These are phyloP conservation scores for Aplidium turbinatum DNA, from an alignment of 23 tunicate genomes.

Conservation along the genomic window DNA sequence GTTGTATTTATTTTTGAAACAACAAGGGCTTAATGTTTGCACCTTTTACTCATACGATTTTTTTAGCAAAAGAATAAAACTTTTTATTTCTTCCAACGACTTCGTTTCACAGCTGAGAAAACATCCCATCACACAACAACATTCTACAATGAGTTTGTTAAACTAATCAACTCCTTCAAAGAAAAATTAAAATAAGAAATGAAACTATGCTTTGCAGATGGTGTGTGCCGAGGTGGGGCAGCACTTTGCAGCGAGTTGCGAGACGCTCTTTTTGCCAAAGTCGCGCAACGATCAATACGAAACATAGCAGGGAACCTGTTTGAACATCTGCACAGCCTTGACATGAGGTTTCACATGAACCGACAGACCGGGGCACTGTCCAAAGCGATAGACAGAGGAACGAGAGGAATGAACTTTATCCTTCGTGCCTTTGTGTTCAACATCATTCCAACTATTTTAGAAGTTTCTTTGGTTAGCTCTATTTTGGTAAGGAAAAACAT, in stretches of 20 bases:
- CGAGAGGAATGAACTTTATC: slow-evolving; percentile 82
- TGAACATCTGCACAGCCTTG: slow-evolving; percentile 78
- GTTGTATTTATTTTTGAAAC: no score
- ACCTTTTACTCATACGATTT: no score
- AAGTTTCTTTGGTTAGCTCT: slow-evolving; percentile 79
- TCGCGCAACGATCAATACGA: slow-evolving; percentile 85
- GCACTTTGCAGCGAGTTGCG: slow-evolving; percentile 71
- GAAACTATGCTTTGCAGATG: slow-evolving; percentile 47
- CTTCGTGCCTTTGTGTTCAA: slow-evolving; percentile 89
- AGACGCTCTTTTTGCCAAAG: slow-evolving; percentile 91
- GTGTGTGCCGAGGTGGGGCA: slow-evolving; percentile 68
- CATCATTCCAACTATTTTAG: slow-evolving; percentile 82
- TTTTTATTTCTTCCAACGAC: no score
- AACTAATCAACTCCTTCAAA: no score
- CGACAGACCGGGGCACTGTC: slow-evolving; percentile 78
- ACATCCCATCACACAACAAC: no score
- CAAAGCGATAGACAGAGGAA: slow-evolving; percentile 90
- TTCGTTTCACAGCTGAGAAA: no score
- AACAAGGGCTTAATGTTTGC: no score
- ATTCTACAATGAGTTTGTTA: no score
- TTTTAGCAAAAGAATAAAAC: no score
- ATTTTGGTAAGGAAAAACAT: slow-evolving; percentile 55
- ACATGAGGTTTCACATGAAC: slow-evolving; percentile 77
- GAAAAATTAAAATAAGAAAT: no score
- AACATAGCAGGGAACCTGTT: slow-evolving; percentile 77